Conservation (phyloP, 2,797 vertebrate species). For the Galagoides demidoff region DNA sequence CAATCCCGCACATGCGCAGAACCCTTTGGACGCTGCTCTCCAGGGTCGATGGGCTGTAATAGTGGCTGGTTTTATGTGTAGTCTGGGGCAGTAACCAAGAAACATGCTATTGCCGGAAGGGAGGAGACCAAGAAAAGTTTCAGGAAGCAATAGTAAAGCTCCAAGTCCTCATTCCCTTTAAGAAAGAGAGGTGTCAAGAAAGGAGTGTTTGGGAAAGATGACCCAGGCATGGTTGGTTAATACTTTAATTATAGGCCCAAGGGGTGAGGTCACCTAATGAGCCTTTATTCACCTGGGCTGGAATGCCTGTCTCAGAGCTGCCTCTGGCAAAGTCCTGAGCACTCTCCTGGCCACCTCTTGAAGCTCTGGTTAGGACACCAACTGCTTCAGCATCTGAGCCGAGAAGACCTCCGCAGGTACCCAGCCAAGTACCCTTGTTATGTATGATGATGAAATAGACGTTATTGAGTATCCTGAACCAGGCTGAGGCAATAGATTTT, state of each 20-base stretch:
- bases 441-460: neutral
- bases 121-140: neutral
- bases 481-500: neutral
- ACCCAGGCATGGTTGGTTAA: neutral
- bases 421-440: neutral
- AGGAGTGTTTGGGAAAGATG: neutral
- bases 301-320: neutral
- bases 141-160: neutral
- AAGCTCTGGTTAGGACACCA: neutral
- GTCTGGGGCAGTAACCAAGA: neutral
- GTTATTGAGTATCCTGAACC: neutral
- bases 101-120: neutral
- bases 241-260: constrained; percentile 35
- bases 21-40: neutral
- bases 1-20: neutral
- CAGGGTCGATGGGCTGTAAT: neutral
- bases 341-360: neutral
- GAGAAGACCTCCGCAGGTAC: constrained; percentile 28
- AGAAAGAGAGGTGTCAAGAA: neutral
- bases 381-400: neutral
- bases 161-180: neutral
- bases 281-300: neutral
- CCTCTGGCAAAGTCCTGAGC: neutral
- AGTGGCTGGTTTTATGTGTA: neutral
- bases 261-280: neutral